These are phyloP conservation scores for Microctonus brassicae DNA, from an alignment of 2,888 invertebrate species.

Conservation along the genomic window DNA sequence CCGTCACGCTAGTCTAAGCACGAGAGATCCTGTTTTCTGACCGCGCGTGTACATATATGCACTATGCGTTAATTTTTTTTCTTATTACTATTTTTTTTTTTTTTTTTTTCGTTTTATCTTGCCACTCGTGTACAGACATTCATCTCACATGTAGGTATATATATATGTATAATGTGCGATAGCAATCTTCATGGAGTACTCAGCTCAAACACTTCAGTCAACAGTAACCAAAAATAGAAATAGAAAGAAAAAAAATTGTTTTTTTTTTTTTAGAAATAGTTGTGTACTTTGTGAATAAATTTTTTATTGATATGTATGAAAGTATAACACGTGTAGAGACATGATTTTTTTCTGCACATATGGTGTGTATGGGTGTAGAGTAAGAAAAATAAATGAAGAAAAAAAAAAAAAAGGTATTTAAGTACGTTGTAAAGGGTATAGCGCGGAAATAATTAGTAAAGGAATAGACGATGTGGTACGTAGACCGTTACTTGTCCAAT, in stretches of 20 bases:
- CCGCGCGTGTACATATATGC: conserved; percentile 32
- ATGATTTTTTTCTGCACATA: background rate
- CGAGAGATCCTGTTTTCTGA: conserved; percentile 39
- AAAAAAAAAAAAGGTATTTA: background rate
- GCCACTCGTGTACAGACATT: conserved; percentile 1
- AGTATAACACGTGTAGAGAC: background rate
- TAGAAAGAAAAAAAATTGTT: conserved; percentile 8
- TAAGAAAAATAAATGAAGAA: background rate
- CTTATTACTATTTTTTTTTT: conserved; percentile 2
- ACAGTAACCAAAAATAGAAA: background rate
- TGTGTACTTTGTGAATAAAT: background rate
- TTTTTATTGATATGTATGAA: background rate
- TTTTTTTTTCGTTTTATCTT: conserved; percentile 6
- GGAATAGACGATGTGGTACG: conserved; percentile 22
- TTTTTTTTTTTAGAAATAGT: background rate
- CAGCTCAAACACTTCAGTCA: background rate
- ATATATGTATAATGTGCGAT: background rate
- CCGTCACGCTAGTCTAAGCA: conserved; percentile 40
- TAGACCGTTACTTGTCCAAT: conserved; percentile 30
- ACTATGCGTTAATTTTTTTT: conserved; percentile 27
- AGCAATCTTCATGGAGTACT: background rate
- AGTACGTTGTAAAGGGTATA: conserved; percentile 7
- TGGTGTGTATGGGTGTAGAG: background rate
- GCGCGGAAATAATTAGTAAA: conserved; percentile 24
- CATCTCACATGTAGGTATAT: background rate